A percentile compares a stretch with the other conserved stretches of the same genome.
Evolutionary conservation across 2,113 vertebrate genomes (phyloP).

Genomic region (Eurypyga helias): DNA sequence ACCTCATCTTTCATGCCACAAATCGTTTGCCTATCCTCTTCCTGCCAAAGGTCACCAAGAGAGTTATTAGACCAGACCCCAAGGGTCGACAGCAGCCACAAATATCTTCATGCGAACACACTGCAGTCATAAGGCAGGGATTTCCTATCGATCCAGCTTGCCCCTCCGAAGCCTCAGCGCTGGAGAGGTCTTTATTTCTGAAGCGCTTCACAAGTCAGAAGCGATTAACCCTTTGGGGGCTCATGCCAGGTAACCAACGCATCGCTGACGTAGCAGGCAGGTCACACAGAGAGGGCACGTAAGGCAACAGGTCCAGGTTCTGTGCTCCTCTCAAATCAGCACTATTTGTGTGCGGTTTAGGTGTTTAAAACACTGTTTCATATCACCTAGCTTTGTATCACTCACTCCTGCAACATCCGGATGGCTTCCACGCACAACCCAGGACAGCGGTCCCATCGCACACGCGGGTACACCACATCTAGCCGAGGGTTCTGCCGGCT

Average conservation of each 20-base stretch:
- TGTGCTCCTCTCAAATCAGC: not conserved
- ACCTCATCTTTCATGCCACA: rapidly evolving
- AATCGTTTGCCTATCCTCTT: not conserved
- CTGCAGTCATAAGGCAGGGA: not conserved
- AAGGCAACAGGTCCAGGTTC: not conserved
- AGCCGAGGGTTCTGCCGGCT: not conserved
- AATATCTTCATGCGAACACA: not conserved
- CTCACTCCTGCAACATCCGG: not conserved
- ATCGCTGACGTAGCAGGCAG: not conserved
- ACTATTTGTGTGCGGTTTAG: not conserved
- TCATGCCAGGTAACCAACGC: not conserved
- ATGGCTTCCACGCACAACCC: rapidly evolving
- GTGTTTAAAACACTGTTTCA: not conserved
- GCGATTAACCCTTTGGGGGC: not conserved
- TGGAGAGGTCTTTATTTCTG: not conserved
- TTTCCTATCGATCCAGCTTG: not conserved
- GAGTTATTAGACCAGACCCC: not conserved
- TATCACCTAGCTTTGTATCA: not conserved
- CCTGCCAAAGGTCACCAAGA: not conserved
- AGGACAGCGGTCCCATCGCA: not conserved
- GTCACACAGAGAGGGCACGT: not conserved
- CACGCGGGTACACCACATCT: not conserved
- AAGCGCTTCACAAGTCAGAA: not conserved
- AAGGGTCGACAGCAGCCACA: not conserved
- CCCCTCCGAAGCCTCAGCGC: not conserved